Evolutionary conservation across 2,113 vertebrate genomes (phyloP).

Genomic region (Poecile atricapillus): DNA sequence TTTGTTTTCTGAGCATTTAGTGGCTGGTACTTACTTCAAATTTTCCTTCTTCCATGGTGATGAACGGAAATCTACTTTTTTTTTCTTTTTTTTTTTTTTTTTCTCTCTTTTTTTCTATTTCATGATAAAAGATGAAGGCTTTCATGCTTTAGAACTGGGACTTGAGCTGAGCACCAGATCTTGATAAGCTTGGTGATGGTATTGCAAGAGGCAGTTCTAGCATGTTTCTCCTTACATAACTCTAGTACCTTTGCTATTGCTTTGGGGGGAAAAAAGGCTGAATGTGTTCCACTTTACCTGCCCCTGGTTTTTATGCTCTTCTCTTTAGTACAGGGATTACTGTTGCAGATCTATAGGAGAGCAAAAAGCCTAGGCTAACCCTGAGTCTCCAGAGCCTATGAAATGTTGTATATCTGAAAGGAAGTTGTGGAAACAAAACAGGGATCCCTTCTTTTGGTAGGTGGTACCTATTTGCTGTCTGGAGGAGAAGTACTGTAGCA

Average conservation of each 20-base stretch:
- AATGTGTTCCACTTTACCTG: background rate
- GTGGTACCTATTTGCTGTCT: background rate
- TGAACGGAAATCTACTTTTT: background rate
- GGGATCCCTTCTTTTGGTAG: background rate
- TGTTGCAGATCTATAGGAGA: background rate
- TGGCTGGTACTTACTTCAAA: conserved; percentile 7
- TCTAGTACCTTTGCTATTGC: background rate
- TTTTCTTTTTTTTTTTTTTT: background rate
- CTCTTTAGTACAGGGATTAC: background rate
- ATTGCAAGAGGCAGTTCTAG: background rate
- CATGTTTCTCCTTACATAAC: background rate
- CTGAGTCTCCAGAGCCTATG: background rate
- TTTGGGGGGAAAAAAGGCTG: background rate
- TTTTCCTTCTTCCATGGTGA: background rate
- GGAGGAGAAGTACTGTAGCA: background rate
- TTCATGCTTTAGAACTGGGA: background rate
- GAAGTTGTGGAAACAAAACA: background rate
- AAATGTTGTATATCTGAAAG: background rate
- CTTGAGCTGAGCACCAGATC: background rate
- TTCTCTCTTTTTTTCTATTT: no score
- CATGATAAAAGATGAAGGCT: background rate
- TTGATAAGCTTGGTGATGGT: background rate
- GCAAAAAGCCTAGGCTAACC: background rate
- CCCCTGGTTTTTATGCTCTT: background rate
- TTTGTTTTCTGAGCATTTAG: conserved; percentile 17